Evolutionary conservation across 2,113 vertebrate genomes (phyloP).

Genomic region (Todiramphus chloris): DNA sequence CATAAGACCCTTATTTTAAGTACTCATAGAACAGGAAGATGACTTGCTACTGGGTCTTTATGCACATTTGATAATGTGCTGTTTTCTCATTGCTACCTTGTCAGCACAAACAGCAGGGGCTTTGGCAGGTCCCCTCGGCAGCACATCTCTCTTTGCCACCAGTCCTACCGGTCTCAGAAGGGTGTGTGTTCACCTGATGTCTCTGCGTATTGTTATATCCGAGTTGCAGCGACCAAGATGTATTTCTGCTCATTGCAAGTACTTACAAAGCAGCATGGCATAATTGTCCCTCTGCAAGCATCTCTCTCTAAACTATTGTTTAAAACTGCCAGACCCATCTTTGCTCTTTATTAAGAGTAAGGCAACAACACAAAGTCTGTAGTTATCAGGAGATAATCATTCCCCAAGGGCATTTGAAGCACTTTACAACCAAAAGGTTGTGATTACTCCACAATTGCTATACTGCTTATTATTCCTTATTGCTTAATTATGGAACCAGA

Average conservation of each 20-base stretch:
- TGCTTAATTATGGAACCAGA: conserved; percentile 57
- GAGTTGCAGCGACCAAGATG: not conserved
- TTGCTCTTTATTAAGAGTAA: conserved; percentile 64
- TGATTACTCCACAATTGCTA: conserved; percentile 58
- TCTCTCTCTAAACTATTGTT: conserved; percentile 44
- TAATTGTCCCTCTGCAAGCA: conserved; percentile 34
- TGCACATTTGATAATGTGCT: not conserved
- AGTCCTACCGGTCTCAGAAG: not conserved
- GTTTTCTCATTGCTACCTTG: not conserved
- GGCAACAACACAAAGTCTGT: conserved; percentile 26
- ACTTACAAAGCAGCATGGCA: not conserved
- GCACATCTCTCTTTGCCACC: not conserved
- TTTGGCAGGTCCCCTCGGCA: not conserved
- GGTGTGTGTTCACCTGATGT: not conserved
- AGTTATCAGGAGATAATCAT: conserved; percentile 64
- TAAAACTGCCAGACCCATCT: conserved; percentile 39
- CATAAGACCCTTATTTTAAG: not conserved
- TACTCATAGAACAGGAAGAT: not conserved
- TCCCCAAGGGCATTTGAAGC: conserved; percentile 56
- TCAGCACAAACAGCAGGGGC: not conserved
- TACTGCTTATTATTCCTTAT: conserved; percentile 60
- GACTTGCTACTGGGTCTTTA: not conserved
- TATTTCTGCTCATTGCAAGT: not conserved
- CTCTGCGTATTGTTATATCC: not conserved
- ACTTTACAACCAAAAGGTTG: conserved; percentile 57